A percentile compares a stretch with the other conserved stretches of the same genome.
Evolutionary conservation across 1,140 invertebrate species (phyloP).

Genomic region (Drosophila mauritiana): DNA sequence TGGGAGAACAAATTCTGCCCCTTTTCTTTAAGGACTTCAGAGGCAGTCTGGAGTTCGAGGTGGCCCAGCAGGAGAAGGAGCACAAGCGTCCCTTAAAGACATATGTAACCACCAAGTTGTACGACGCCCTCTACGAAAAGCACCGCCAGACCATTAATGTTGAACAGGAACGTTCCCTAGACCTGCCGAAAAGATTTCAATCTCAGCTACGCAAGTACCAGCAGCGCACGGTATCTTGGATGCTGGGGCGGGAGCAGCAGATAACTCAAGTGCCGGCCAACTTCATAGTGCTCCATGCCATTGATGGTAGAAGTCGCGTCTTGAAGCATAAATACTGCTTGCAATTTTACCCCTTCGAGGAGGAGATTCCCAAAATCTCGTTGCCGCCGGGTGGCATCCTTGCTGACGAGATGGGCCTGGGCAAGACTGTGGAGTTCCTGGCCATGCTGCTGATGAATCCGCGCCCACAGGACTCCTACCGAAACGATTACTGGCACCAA

Average conservation of each 20-base stretch:
- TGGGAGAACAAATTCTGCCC: conserved; percentile 47
- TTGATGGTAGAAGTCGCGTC: conserved; percentile 33
- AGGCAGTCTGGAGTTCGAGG: conserved; percentile 55
- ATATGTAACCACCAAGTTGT: conserved; percentile 71
- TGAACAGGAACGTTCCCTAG: not conserved
- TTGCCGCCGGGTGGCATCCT: conserved; percentile 90
- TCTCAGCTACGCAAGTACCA: conserved; percentile 89
- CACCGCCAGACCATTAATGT: conserved; percentile 26
- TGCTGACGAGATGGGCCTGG: conserved; percentile 94
- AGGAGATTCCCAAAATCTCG: conserved; percentile 20
- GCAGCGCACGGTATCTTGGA: conserved; percentile 88
- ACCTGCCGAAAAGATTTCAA: conserved; percentile 44
- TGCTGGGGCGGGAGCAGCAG: conserved; percentile 87
- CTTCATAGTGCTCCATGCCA: conserved; percentile 45
- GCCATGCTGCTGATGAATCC: conserved; percentile 88
- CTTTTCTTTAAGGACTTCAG: conserved; percentile 53
- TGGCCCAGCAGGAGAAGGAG: conserved; percentile 40
- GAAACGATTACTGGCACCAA: conserved; percentile 38
- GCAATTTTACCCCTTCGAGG: conserved; percentile 46
- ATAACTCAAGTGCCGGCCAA: conserved; percentile 33
- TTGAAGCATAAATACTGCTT: conserved; percentile 85
- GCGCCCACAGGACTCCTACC: conserved; percentile 38
- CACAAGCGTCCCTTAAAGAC: conserved; percentile 59
- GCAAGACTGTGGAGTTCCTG: conserved; percentile 92
- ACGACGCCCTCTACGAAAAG: conserved; percentile 57